Evolutionary conservation across 2,888 invertebrate genomes (phyloP), one percentile per base, ranked within the genome.

Genomic region (Polydrusus pterygomalis): DNA sequence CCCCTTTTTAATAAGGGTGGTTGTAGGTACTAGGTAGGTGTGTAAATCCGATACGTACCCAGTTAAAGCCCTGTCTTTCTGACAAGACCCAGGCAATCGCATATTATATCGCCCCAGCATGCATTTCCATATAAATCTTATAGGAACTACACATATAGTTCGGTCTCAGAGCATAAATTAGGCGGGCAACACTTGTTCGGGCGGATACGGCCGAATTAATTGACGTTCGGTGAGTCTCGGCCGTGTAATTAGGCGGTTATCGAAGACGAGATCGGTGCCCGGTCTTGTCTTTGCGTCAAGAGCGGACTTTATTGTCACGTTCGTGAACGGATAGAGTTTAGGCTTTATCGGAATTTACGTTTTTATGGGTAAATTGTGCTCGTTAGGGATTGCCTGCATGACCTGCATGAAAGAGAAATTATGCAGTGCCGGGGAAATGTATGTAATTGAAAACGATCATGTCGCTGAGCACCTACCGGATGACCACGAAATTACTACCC

Each of bases 211-310:
- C 78, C 79, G 81, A 80, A 81, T 85, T 86, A 86, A 86, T 86
- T 86, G 86, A 86, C 86, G 85, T 86, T 81, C 83, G 85, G 85
- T 84, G 84, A 85, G 84, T 82, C 81, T 74, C 81, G 83, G 78
- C 79, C 84, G 79, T 84, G 86, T 86, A 86, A 86, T 86, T 86
- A 86, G 86, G 83, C 84, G 83, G 68, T 74, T 77, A 77, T 85
- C 78, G 70, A 73, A 77, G 80, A 74, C 70, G 63, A 72, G 73
- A 72, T 69, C 72, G 70, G 56, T 34, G 75, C 73, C 72, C 67
- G 67, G 65, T 65, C 73, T 73, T 73, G 73, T 73, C 73, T 47
- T 47, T 18, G 67, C 70, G 75, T 70, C 75, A 54, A 65, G 70
- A 56, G 58, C 73, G 75, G 73, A 78, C 72, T 78, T 78, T 78